Evolutionary conservation across 2,888 invertebrate species (phyloP).

Genomic region (Caenorhabditis panamensis): DNA sequence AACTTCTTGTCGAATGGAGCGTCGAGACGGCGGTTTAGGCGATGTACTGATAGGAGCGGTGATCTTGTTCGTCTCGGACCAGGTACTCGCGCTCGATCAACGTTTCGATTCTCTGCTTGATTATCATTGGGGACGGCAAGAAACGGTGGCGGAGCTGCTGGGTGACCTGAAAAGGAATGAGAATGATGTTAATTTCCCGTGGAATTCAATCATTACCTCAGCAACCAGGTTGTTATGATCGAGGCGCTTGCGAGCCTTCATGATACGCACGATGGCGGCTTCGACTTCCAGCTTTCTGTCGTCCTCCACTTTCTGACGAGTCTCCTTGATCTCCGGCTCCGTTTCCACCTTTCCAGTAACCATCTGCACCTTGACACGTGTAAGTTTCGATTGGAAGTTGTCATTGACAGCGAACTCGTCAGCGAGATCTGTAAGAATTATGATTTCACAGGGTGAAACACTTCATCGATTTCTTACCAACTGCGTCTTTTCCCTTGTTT

Average conservation of each 20-base stretch:
- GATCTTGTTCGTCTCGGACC: slow-evolving; percentile 95
- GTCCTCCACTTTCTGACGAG: slow-evolving; percentile 90
- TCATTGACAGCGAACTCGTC: slow-evolving; percentile 88
- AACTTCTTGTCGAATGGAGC: neutral
- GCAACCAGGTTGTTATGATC: slow-evolving; percentile 91
- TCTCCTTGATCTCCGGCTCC: slow-evolving; percentile 98
- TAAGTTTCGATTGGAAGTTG: slow-evolving; percentile 96
- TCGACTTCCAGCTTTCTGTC: slow-evolving; percentile 99
- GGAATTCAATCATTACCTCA: slow-evolving; percentile 85
- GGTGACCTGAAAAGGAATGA: slow-evolving; percentile 85
- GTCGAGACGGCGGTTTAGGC: slow-evolving; percentile 58
- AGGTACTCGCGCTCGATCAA: slow-evolving; percentile 99
- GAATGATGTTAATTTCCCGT: neutral
- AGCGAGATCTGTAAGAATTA: slow-evolving; percentile 46
- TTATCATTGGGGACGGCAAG: slow-evolving; percentile 96
- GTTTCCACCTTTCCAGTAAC: slow-evolving; percentile 87
- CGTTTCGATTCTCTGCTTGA: slow-evolving; percentile 99
- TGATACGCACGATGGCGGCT: slow-evolving; percentile 98
- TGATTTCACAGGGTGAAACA: neutral
- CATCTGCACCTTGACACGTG: slow-evolving; percentile 86
- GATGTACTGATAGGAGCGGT: slow-evolving; percentile 82
- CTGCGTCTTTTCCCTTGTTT: slow-evolving; percentile 90
- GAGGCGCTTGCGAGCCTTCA: slow-evolving; percentile 97
- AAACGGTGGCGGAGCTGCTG: slow-evolving; percentile 97
- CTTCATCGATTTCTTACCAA: slow-evolving; percentile 82